Evolutionary conservation across 2,797 vertebrate species (phyloP), one percentile per base, ranked within the genome.

Genomic region (Cetoscarus ocellatus): DNA sequence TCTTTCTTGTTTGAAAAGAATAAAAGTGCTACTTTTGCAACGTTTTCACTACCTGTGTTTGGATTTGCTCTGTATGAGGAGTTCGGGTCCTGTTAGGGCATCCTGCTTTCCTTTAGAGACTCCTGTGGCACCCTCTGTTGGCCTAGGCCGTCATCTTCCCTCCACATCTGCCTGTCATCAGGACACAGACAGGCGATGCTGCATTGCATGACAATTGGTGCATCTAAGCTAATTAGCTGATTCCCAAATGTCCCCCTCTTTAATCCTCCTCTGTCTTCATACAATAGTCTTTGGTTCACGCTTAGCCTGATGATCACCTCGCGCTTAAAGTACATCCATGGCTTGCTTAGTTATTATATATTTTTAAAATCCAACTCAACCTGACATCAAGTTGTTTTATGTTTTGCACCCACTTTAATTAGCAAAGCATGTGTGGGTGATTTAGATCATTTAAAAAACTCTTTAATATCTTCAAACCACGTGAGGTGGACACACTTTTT

Each of bases 101-200:
- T 67, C 38, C 53, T 66, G 73, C 62, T 72, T 76, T 81, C 59
- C 63, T 71, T 75, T 65, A 73, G 60, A 67, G 73, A 56, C 57
- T 79, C 61, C 67, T 83, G 62, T 89, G 78, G 84, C 85, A 44
- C 92, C 89, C 84, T 88, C 90, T 88, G 80, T 77, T 90, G 91
- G 84, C 77, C 56, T 63, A 56, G 73, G 42, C 73, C 36, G 48
- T 75, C 83, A 87, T 79, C 66, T 86, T 82, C 62, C 14, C 73
- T 82, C 63, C 59, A 79, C 64, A 77, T 91, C 74, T 77, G 75
- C 76, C 75, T 77, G 71, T 86, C 69, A 42, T 69, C 58, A 79
- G 67, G 70, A 87, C 85, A 67, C 70, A 66, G 60, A 77, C 58
- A 81, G 70, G 79, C 61, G 15, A 70, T 75, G 74, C 63, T 75